These are phyloP conservation scores for Phlogophora meticulosa DNA, from an alignment of 2,888 invertebrate genomes.

Conservation along the genomic window DNA sequence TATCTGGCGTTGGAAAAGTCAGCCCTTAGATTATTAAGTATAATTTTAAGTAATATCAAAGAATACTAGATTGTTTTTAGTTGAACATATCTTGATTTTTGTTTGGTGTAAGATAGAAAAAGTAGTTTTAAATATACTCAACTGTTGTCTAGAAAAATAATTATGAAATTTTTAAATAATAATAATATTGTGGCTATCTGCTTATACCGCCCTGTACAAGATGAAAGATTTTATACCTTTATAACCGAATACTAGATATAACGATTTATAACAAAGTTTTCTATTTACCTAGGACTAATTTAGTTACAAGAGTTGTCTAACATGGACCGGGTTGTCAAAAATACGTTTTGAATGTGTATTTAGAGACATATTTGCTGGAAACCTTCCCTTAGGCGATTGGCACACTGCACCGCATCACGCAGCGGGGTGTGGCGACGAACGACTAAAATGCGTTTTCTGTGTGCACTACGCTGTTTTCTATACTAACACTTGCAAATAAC, in stretches of 20 bases:
- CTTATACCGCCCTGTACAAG: conserved; percentile 20
- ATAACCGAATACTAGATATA: conserved; percentile 14
- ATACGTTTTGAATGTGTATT: background rate
- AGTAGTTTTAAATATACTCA: conserved; percentile 1
- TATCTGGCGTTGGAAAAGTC: too few species aligned
- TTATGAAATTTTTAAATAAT: conserved; percentile 21
- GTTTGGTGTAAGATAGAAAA: conserved; percentile 23
- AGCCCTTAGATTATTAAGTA: conserved; percentile 25
- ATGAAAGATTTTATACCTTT: conserved; percentile 54
- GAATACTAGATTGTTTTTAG: conserved; percentile 24
- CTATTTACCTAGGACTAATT: conserved; percentile 27
- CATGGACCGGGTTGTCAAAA: conserved; percentile 26
- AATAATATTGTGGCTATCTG: conserved; percentile 47
- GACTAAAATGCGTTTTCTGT: too few species aligned
- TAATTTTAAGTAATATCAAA: conserved; percentile 45
- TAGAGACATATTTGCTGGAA: too few species aligned
- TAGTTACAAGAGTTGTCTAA: conserved; percentile 6
- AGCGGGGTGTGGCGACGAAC: too few species aligned
- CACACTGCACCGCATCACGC: too few species aligned
- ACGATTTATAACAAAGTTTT: conserved; percentile 11
- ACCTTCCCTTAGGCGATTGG: too few species aligned
- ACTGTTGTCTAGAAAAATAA: conserved; percentile 33
- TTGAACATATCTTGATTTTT: conserved; percentile 5
- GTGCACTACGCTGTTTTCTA: too few species aligned
- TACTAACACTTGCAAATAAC: too few species aligned